These are phyloP conservation scores for Chinchilla lanigera DNA, from an alignment of 2,113 vertebrate species.

Conservation along the genomic window DNA sequence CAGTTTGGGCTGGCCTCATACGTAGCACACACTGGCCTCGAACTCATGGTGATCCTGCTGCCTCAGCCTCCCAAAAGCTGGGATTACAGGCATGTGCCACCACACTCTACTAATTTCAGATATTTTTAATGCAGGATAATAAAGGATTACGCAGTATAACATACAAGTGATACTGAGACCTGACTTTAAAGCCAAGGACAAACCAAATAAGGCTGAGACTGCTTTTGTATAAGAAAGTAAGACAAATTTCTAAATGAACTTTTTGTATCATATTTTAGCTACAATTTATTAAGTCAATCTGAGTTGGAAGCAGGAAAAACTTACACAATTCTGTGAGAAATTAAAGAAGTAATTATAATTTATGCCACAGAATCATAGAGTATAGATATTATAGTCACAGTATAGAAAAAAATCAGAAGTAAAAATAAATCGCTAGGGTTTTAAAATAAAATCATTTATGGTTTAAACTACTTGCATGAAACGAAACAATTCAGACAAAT, in stretches of 20 bases:
- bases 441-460: conserved; percentile 38
- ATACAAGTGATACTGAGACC: background rate
- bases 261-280: background rate
- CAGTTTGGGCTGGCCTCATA: background rate
- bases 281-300: conserved; percentile 17
- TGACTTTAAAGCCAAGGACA: conserved; percentile 39
- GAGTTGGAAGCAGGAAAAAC: conserved; percentile 29
- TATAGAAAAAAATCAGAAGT: background rate
- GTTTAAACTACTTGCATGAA: conserved; percentile 21
- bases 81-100: background rate
- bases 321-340: background rate
- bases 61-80: background rate
- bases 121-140: conserved; percentile 25
- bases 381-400: background rate
- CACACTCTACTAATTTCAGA: background rate
- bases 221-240: conserved; percentile 4
- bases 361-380: background rate
- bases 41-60: background rate
- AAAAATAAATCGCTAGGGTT: conserved; percentile 32
- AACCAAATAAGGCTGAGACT: conserved; percentile 33
- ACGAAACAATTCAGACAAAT: conserved; percentile 7
- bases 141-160: background rate
- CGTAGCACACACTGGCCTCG: background rate
- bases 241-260: conserved; percentile 10
- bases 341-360: conserved; percentile 42